Conservation (phyloP, 2,113 vertebrate genomes). For the Callipepla squamata region DNA sequence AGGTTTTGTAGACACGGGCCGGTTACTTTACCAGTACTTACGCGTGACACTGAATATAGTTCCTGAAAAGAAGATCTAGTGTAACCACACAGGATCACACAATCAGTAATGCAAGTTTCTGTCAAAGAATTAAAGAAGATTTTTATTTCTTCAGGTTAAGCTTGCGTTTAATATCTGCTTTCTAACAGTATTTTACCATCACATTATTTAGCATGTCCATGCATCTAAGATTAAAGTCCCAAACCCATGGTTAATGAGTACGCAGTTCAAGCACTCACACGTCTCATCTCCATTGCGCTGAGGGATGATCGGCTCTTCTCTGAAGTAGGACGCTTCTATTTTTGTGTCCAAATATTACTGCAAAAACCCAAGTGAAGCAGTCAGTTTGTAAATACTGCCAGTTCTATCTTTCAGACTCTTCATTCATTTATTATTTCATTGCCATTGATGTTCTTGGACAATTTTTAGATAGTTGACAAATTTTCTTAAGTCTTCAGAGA, state of each 20-base stretch:
- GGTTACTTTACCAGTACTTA: background rate
- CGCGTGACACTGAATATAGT: background rate
- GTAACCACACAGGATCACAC: fast-evolving
- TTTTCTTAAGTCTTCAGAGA: background rate
- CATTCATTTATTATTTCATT: background rate
- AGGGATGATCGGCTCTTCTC: background rate
- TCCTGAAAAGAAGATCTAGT: background rate
- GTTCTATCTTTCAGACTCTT: background rate
- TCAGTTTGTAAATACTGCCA: background rate
- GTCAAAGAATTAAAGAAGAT: background rate
- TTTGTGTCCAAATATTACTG: background rate
- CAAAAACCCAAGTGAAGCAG: background rate
- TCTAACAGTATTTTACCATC: background rate
- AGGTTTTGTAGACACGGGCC: background rate
- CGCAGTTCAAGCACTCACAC: background rate
- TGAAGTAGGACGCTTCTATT: background rate
- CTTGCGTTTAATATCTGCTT: background rate
- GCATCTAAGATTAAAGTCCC: background rate
- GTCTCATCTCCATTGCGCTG: background rate
- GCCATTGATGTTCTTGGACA: background rate
- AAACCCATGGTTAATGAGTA: fast-evolving
- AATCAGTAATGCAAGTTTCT: background rate
- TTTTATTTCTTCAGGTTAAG: background rate
- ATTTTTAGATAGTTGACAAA: background rate
- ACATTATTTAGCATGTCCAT: background rate